Evolutionary conservation across 2,888 invertebrate genomes (phyloP).

Genomic region (Tenthredo scrophulariae): DNA sequence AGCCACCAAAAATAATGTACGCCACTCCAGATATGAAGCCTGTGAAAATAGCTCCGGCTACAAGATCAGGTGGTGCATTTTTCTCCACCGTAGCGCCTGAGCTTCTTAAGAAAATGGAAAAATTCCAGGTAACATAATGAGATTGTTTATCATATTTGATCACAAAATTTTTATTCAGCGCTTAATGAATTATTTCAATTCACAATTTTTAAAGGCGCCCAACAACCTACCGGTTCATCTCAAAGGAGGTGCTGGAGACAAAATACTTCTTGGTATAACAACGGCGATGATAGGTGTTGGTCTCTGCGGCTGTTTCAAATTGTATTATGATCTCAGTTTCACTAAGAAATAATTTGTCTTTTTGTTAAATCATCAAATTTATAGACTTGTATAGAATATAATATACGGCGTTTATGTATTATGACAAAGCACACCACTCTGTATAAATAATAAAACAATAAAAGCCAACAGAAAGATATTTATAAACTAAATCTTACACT

Average conservation of each 20-base stretch:
- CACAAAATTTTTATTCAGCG: not conserved
- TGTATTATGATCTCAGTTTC: slow-evolving; percentile 29
- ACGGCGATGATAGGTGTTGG: slow-evolving; percentile 77
- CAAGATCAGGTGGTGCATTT: not conserved
- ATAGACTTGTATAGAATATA: slow-evolving; percentile 47
- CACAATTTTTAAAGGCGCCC: slow-evolving; percentile 65
- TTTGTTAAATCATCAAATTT: not conserved
- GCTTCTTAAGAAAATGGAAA: slow-evolving; percentile 27
- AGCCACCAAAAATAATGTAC: slow-evolving; percentile 50
- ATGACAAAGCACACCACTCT: not conserved
- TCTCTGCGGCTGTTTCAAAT: slow-evolving; percentile 67
- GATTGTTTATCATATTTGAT: not conserved
- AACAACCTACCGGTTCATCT: slow-evolving; percentile 61
- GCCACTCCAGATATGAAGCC: slow-evolving; percentile 40
- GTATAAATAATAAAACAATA: slow-evolving; percentile 28
- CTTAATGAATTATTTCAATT: slow-evolving; percentile 20
- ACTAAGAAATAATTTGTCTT: slow-evolving; percentile 34
- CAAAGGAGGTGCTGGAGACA: slow-evolving; percentile 63
- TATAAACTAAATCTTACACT: not conserved
- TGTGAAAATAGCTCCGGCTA: slow-evolving; percentile 39
- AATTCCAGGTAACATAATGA: slow-evolving; percentile 39
- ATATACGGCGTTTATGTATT: not conserved
- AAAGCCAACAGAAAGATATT: slow-evolving; percentile 12
- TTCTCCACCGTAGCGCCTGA: slow-evolving; percentile 34
- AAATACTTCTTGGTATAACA: slow-evolving; percentile 76